phyloP scores from a whole-genome alignment of 2,113 vertebrate genomes.

The Tringa solitaria region DNA sequence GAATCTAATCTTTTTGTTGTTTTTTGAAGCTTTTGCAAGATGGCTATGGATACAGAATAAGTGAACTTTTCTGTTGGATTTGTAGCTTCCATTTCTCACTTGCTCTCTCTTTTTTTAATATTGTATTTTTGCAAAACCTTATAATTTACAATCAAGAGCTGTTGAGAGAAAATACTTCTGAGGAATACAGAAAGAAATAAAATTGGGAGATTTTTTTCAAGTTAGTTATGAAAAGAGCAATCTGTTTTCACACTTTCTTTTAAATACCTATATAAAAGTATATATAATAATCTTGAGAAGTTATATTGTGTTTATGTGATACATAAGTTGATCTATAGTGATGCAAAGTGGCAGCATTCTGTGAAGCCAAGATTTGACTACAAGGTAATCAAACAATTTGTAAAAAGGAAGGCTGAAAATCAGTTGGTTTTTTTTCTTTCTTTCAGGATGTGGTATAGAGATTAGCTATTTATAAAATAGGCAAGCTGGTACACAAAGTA shows the following conservation, averaged over 20 bases:
- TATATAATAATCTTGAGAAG: not conserved
- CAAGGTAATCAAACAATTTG: not conserved
- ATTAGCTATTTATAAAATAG: not conserved
- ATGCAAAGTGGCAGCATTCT: not conserved
- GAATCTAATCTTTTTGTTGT: not conserved
- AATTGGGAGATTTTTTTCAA: constrained; percentile 28
- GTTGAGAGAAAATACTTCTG: constrained; percentile 46
- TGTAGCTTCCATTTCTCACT: not conserved
- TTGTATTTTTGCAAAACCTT: constrained; percentile 9
- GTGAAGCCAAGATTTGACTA: not conserved
- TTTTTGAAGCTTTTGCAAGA: not conserved
- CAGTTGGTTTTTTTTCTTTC: not conserved
- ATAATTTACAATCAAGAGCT: constrained; percentile 61
- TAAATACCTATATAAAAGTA: not conserved
- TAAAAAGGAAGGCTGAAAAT: not conserved
- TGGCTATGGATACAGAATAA: constrained; percentile 7
- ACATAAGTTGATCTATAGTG: not conserved
- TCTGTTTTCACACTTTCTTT: constrained; percentile 32
- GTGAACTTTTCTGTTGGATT: not conserved
- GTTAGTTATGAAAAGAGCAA: constrained; percentile 45
- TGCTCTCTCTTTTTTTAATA: not conserved
- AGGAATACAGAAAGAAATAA: constrained; percentile 52
- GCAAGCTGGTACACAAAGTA: not conserved
- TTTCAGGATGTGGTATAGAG: not conserved
- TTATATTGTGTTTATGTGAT: not conserved